These are phyloP conservation scores for Vipera latastei DNA, from an alignment of 2,797 vertebrate species.

Conservation along the genomic window DNA sequence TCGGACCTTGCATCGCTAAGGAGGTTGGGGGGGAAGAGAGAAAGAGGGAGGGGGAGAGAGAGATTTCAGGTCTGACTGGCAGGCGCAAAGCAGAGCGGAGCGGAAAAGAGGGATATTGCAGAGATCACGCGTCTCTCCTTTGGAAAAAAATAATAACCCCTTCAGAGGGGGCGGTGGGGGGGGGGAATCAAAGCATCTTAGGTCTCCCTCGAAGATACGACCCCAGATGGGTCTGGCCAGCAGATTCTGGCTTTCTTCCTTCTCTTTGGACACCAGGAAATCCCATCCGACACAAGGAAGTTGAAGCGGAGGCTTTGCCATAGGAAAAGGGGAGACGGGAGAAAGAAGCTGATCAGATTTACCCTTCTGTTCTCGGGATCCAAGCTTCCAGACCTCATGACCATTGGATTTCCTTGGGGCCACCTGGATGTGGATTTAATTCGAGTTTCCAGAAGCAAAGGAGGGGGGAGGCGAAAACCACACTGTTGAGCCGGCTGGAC, in stretches of 20 bases:
- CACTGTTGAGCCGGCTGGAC: conserved; percentile 43
- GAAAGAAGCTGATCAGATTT: background rate
- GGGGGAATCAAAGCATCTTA: conserved; percentile 23
- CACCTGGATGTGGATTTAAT: conserved; percentile 56
- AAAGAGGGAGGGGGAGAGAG: background rate
- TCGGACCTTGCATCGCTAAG: conserved; percentile 38
- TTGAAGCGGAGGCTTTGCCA: conserved; percentile 20
- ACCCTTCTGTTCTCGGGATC: background rate
- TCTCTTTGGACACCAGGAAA: conserved; percentile 54
- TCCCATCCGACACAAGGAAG: conserved; percentile 46
- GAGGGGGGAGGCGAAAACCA: background rate
- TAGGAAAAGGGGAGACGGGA: background rate
- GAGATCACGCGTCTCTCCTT: background rate
- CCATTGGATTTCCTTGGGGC: background rate
- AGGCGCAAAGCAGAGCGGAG: conserved; percentile 39
- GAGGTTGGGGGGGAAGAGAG: conserved; percentile 27
- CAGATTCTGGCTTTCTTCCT: conserved; percentile 57
- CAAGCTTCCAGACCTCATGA: background rate
- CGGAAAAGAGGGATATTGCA: no score
- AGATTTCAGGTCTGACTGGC: conserved; percentile 45
- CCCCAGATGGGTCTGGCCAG: conserved; percentile 72
- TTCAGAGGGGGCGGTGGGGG: background rate
- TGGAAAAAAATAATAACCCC: conserved; percentile 4
- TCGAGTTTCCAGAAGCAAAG: background rate
- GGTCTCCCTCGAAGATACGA: conserved; percentile 14